Percentiles rank a stretch among this genome's conserved stretches.
phyloP scores from a whole-genome alignment of 2,888 invertebrate species.

The Ethmia dodecea region DNA sequence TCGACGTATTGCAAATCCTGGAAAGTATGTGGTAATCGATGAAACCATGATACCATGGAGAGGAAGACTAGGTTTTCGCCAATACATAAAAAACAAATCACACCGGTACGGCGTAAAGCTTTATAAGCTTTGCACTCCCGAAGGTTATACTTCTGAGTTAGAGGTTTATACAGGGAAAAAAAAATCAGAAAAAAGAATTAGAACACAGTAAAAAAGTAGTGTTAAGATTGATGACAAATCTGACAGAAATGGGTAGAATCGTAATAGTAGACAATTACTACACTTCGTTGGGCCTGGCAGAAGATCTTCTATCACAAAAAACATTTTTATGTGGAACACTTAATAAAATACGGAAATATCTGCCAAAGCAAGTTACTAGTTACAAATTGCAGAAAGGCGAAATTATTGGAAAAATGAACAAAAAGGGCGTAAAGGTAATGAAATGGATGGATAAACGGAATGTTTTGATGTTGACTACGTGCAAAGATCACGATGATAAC shows the following conservation, averaged over 20 bases:
- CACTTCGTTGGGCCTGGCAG: constrained; percentile 23
- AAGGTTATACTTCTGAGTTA: constrained; percentile 24
- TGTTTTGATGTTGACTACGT: constrained; percentile 23
- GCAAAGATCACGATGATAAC: constrained; percentile 21
- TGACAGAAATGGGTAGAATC: constrained; percentile 20
- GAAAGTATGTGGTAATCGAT: constrained; percentile 30
- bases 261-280: constrained; percentile 31
- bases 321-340: constrained; percentile 25
- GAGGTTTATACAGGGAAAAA: constrained; percentile 25
- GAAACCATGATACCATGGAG: constrained; percentile 35
- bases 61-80: constrained; percentile 29
- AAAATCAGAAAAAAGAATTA: constrained; percentile 10
- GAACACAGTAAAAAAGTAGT: constrained; percentile 12
- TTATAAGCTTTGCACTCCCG: constrained; percentile 31
- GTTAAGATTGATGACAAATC: constrained; percentile 13
- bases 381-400: constrained; percentile 27
- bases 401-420: constrained; percentile 24
- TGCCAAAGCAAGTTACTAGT: constrained; percentile 13
- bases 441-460: constrained; percentile 24
- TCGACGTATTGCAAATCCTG: constrained; percentile 17
- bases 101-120: constrained; percentile 35
- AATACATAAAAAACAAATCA: constrained; percentile 32
- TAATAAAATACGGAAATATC: constrained; percentile 21
- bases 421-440: constrained; percentile 23
- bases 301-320: constrained; percentile 20